phyloP scores from a whole-genome alignment of 2,888 invertebrate genomes.

The Protodeltote pygarga region DNA sequence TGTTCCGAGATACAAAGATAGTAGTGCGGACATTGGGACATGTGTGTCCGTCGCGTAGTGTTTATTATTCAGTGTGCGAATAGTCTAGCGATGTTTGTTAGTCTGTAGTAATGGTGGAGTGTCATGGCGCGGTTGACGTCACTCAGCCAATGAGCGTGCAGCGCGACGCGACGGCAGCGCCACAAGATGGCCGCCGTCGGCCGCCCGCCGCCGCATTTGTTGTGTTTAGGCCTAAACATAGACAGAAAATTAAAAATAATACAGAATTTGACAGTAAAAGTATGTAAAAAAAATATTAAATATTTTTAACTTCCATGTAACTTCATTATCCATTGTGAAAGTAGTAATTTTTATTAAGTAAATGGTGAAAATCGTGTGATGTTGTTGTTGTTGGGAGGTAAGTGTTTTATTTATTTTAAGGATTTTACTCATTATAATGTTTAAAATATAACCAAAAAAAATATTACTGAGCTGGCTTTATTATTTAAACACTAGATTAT shows the following conservation, averaged over 20 bases:
- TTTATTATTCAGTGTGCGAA: conserved; percentile 52
- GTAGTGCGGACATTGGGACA: conserved; percentile 35
- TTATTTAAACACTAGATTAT: no score
- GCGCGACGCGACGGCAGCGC: conserved; percentile 80
- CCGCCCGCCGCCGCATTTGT: conserved; percentile 76
- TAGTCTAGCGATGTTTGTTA: conserved; percentile 58
- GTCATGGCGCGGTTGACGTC: conserved; percentile 85
- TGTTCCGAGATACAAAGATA: conserved; percentile 62
- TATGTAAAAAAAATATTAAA: conserved; percentile 26
- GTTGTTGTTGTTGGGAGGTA: conserved; percentile 54
- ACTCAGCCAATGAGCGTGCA: conserved; percentile 81
- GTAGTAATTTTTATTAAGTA: conserved; percentile 14
- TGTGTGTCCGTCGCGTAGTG: conserved; percentile 52
- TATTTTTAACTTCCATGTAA: conserved; percentile 20
- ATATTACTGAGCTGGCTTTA: background rate
- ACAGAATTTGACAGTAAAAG: conserved; percentile 35
- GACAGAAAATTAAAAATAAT: conserved; percentile 60
- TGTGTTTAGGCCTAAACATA: conserved; percentile 83
- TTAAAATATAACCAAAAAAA: background rate
- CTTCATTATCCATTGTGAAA: conserved; percentile 27
- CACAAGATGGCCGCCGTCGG: conserved; percentile 85
- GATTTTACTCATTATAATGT: conserved; percentile 10
- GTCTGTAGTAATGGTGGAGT: conserved; percentile 78
- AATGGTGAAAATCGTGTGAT: conserved; percentile 56
- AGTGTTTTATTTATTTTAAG: conserved; percentile 45